phyloP scores from a whole-genome alignment of 2,113 vertebrate genomes.

The Nerophis ophidion region DNA sequence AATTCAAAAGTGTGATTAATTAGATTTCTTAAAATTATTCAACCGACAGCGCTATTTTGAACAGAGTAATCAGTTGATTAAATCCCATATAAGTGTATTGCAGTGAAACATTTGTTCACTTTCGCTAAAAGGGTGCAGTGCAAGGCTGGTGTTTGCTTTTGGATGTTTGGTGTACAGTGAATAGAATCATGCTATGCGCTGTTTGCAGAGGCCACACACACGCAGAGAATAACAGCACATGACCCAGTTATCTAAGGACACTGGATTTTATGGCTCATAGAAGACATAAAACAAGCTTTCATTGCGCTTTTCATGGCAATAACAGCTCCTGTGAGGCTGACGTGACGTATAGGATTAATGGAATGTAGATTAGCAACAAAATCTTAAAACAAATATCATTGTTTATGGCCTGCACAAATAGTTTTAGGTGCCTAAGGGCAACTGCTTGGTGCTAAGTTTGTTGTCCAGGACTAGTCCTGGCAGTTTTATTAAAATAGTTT shows the following conservation, averaged over 20 bases:
- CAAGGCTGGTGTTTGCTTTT: constrained; percentile 35
- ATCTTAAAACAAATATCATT: constrained; percentile 29
- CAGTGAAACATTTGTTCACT: background rate
- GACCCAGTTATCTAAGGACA: constrained; percentile 58
- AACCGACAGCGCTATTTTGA: no score
- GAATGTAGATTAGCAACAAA: constrained; percentile 31
- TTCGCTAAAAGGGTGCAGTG: constrained; percentile 4
- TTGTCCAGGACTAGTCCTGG: background rate
- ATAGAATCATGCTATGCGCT: constrained; percentile 47
- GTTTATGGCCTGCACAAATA: constrained; percentile 17
- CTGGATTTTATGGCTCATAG: constrained; percentile 43
- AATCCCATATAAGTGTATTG: background rate
- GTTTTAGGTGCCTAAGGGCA: constrained; percentile 14
- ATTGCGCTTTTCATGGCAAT: constrained; percentile 27
- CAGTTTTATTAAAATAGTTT: no score
- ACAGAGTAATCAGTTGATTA: no score
- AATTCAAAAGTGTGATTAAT: no score
- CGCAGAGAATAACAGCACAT: constrained; percentile 46
- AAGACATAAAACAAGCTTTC: constrained; percentile 47
- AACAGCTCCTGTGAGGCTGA: constrained; percentile 28
- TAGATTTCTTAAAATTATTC: no score
- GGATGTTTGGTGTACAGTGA: constrained; percentile 41
- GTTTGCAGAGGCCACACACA: constrained; percentile 47
- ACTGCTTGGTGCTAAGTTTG: background rate
- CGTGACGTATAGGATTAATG: constrained; percentile 40